Evolutionary conservation across 2,797 vertebrate genomes (phyloP).

Genomic region (Aulostomus chinensis): DNA sequence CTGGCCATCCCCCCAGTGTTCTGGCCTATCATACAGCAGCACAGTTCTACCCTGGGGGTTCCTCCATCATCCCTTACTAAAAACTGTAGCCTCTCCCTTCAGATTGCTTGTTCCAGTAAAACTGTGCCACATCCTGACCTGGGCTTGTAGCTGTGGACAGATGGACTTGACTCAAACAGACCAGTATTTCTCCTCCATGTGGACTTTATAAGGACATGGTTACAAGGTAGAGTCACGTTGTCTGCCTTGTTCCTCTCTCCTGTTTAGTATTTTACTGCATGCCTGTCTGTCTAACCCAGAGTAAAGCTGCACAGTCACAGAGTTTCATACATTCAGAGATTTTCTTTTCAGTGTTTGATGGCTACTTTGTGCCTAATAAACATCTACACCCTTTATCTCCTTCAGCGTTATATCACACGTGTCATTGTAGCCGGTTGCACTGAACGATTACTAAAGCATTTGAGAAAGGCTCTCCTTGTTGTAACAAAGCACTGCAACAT

Average conservation of each 20-base stretch:
- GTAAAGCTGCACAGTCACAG: conserved; percentile 10
- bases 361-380: conserved; percentile 4
- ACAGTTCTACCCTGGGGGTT: conserved; percentile 38
- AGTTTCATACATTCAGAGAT: neutral
- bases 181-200: neutral
- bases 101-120: conserved; percentile 60
- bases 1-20: conserved; percentile 65
- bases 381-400: neutral
- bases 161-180: neutral
- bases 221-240: conserved; percentile 1
- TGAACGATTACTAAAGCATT: neutral
- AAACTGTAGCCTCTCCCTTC: conserved; percentile 66
- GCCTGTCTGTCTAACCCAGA: conserved; percentile 3
- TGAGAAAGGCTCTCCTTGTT: conserved; percentile 8
- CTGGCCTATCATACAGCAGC: conserved; percentile 75
- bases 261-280: conserved; percentile 15
- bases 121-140: conserved; percentile 52
- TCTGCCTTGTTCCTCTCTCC: conserved; percentile 1
- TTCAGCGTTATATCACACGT: neutral
- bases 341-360: conserved; percentile 1
- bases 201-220: conserved; percentile 10
- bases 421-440: neutral
- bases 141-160: conserved; percentile 55
- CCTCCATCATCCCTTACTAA: conserved; percentile 46
- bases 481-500: conserved; percentile 25